Base-by-base conservation (phyloP, 2,888 invertebrate species). In the Orgyia antiqua region DNA sequence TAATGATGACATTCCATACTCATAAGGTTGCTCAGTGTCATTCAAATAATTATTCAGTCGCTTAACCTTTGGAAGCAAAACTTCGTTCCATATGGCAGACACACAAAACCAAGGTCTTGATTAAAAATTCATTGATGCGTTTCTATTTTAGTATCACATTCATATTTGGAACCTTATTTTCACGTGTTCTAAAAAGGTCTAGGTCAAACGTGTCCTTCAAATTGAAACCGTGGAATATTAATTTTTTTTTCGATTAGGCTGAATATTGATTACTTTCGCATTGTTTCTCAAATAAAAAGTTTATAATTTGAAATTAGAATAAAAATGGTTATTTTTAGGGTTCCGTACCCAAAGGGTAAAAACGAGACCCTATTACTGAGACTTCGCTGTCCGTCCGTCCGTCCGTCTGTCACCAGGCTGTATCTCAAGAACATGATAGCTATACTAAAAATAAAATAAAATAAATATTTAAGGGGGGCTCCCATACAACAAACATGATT, bases 201-300 rank as follows among this genome's bases (percentile, higher is more conserved):
- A 56, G 58, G 64, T 48, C 58, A 36, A 30, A 53, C 61, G 55
- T 61, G 56, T n/a, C 15, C 27, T 9, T 34, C 27, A 12, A 41
- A 39, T 27, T 27, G n/a, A 37, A 23, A 28, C 18, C 27, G 9
- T 36, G 17, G 42, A 29, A 42, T 51, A 46, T 36, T 40, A 23
- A 47, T 44, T 45, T 17, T 18, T 30, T 30, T 27, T 5, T 13
- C 8, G 9, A 15, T n/a, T 29, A 28, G 24, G 35, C 27, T 28
- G 31, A 46, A 36, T 39, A 27, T 20, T 13, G 3, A 24, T 23
- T 25, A 33, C 37, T 48, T 48, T 43, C 51, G 19, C 25, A 12
- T 25, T 20, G 7, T 26, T 33, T 27, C 13, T 36, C 6, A 13
- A 4, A 6, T 10, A 23, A 37, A 41, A 36, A 35, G 7, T 20